Evolutionary conservation across 1,140 invertebrate species (phyloP).

Genomic region (Harlomillsia oculata): DNA sequence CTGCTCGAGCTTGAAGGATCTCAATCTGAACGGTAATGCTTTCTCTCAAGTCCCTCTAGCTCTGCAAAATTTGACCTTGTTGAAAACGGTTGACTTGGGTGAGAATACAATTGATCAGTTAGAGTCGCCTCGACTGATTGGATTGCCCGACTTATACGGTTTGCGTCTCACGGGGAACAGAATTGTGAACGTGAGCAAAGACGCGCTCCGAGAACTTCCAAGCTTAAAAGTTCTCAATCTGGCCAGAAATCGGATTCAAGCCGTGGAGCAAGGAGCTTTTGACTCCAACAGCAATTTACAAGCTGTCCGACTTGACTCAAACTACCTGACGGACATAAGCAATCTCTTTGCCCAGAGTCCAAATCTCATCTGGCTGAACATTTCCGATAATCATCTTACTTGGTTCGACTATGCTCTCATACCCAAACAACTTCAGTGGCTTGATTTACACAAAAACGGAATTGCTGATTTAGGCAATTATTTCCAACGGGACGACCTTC

Average conservation of each 20-base stretch:
- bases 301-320: slow-evolving; percentile 61
- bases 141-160: slow-evolving; percentile 67
- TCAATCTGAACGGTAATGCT: slow-evolving; percentile 72
- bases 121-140: slow-evolving; percentile 62
- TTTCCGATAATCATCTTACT: slow-evolving; percentile 78
- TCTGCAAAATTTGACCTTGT: slow-evolving; percentile 59
- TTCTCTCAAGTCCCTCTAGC: slow-evolving; percentile 62
- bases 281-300: slow-evolving; percentile 66
- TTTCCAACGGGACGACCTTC: slow-evolving; percentile 55
- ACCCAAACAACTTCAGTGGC: slow-evolving; percentile 69
- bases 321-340: slow-evolving; percentile 71
- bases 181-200: slow-evolving; percentile 71
- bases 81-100: slow-evolving; percentile 68
- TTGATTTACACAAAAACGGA: slow-evolving; percentile 81
- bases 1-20: slow-evolving; percentile 62
- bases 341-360: slow-evolving; percentile 72
- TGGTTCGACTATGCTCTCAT: slow-evolving; percentile 84
- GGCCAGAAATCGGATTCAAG: slow-evolving; percentile 69
- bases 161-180: slow-evolving; percentile 77
- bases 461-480: slow-evolving; percentile 68
- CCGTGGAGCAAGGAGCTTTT: slow-evolving; percentile 72
- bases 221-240: slow-evolving; percentile 78
- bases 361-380: slow-evolving; percentile 76
- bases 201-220: slow-evolving; percentile 67
- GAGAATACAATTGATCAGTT: slow-evolving; percentile 67